Evolutionary conservation across 2,888 invertebrate species (phyloP).

Genomic region (Nomada fucata): DNA sequence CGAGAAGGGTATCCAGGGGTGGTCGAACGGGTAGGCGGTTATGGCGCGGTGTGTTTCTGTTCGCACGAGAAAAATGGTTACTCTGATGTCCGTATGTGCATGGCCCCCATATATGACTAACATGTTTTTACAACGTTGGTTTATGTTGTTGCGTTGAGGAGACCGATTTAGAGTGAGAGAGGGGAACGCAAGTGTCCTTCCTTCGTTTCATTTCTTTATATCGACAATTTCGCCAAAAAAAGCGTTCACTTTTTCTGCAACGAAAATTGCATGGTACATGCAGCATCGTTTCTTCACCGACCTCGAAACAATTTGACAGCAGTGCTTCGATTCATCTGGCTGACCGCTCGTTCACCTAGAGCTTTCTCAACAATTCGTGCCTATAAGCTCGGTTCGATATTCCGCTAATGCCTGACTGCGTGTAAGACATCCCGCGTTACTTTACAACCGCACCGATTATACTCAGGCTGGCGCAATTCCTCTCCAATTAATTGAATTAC

Average conservation of each 20-base stretch:
- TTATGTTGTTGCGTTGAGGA: slow-evolving; percentile 29
- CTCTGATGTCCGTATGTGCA: slow-evolving; percentile 32
- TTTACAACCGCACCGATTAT: background rate
- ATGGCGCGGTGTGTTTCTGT: slow-evolving; percentile 64
- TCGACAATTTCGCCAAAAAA: background rate
- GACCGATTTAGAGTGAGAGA: background rate
- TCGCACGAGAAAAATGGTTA: slow-evolving; percentile 62
- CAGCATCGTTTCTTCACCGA: no score
- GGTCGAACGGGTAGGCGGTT: slow-evolving; percentile 69
- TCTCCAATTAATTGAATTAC: no score
- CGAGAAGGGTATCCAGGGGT: slow-evolving; percentile 47
- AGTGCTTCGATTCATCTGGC: background rate
- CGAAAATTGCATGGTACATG: no score
- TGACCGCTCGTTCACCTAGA: background rate
- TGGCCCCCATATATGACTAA: slow-evolving; percentile 27
- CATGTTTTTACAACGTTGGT: slow-evolving; percentile 50
- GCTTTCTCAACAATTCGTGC: background rate
- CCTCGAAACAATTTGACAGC: background rate
- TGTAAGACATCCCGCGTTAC: no score
- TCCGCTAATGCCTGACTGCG: background rate
- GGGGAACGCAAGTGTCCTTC: background rate
- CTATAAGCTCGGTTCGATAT: slow-evolving; percentile 9
- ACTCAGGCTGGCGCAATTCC: no score
- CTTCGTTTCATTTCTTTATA: background rate
- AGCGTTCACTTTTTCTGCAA: no score